These are phyloP conservation scores for Enteromius mattozi DNA, from an alignment of 2,797 vertebrate species.

Conservation along the genomic window DNA sequence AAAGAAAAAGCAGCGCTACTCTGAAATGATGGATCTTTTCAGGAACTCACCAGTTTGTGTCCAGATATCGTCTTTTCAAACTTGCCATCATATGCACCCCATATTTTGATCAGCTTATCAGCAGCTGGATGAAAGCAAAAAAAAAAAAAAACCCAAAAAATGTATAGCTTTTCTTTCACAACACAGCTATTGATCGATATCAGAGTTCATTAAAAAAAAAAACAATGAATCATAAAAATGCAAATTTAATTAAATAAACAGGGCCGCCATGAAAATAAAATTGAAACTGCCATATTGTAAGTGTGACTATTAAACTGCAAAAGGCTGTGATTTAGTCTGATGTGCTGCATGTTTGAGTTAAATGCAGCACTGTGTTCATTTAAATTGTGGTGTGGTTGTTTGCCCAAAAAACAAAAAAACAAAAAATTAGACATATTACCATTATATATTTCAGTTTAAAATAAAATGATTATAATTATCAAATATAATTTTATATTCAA, in stretches of 20 bases:
- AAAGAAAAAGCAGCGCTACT: not conserved
- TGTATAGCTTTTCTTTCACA: constrained; percentile 18
- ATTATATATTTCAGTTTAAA: no score
- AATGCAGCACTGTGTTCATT: not conserved
- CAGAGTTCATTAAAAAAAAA: not conserved
- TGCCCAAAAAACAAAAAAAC: no score
- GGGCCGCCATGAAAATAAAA: not conserved
- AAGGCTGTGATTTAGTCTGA: not conserved
- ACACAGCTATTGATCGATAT: not conserved
- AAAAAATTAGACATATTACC: no score
- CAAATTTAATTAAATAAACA: not conserved
- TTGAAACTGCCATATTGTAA: not conserved
- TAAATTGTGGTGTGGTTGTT: not conserved
- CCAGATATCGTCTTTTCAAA: constrained; percentile 99
- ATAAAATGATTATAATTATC: not conserved
- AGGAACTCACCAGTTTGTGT: constrained; percentile 90
- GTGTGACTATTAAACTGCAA: not conserved
- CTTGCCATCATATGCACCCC: constrained; percentile 98
- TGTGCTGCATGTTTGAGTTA: not conserved
- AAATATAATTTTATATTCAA: not conserved
- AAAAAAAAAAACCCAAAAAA: not conserved
- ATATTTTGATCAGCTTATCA: constrained; percentile 99
- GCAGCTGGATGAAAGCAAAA: constrained; percentile 81
- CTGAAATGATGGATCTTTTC: not conserved
- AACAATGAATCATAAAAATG: not conserved